Evolutionary conservation across 1,140 invertebrate genomes (phyloP), one percentile per base, ranked within the genome.

Genomic region (Eumeta japonica): DNA sequence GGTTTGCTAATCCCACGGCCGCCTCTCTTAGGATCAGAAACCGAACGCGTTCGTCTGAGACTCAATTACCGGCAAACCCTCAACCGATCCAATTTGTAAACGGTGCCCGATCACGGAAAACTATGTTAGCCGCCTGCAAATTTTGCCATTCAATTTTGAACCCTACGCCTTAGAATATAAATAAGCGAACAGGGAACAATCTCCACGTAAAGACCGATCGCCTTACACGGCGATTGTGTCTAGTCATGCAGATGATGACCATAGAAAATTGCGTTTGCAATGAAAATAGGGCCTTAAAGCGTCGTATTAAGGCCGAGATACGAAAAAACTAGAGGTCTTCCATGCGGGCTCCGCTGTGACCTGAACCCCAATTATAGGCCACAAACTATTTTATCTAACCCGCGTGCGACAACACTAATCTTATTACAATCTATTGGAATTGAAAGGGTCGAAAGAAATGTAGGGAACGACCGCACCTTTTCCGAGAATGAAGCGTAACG

Each of bases 331-430:
- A 16, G 33, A 16, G 10, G 3, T 19, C n/a, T n/a, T n/a, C n/a
- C n/a, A n/a, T 35, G 27, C 4, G n/a, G 41, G 30, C 44, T 45
- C 31, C 45, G 50, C 45, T 45, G 35, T 41, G 48, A 54, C 45
- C 52, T 61, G 56, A 52, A 58, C 62, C 59, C 56, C 68, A 73
- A 73, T 74, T 71, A 73, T 71, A 70, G 68, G 43, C 64, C 66
- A 67, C 62, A 71, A 71, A 74, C 66, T 74, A 71, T 74, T 71
- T 70, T 71, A 71, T 74, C 62, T 74, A 60, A 68, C 62, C 48
- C 59, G 60, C 58, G 58, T 71, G 61, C 57, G 68, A 74, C 68
- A 64, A 54, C 60, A 48, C 58, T 74, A 74, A 71, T 74, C 66
- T 71, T 63, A 65, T 74, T 74, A 64, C 55, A 62, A 71, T 73